A percentile compares a stretch with the other conserved stretches of the same genome.
Conservation (phyloP, 2,888 invertebrate species). For the Sinotaia quadrata region DNA sequence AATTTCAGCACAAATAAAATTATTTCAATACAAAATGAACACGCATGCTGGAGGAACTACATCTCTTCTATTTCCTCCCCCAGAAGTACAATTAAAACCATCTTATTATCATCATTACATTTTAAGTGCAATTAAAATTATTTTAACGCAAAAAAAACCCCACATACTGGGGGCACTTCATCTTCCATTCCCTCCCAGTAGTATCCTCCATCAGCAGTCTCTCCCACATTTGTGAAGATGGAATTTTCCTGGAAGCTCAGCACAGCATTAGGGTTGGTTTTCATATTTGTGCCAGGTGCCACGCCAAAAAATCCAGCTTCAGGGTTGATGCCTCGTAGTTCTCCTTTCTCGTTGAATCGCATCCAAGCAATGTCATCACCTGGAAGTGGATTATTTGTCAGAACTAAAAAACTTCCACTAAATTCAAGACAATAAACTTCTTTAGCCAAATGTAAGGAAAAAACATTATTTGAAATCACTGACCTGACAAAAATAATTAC, state of each 20-base stretch:
- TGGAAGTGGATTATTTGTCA: too few relatives aligned
- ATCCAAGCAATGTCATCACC: constrained; percentile 96
- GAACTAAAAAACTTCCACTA: not conserved
- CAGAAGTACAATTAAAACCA: too few relatives aligned
- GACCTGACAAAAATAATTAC: too few relatives aligned
- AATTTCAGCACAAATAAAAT: too few relatives aligned
- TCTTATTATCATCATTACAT: too few relatives aligned
- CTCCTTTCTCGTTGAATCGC: constrained; percentile 76
- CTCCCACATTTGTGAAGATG: constrained; percentile 97
- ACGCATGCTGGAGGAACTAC: too few relatives aligned
- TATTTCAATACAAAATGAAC: too few relatives aligned
- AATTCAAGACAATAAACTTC: not conserved
- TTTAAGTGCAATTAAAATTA: too few relatives aligned
- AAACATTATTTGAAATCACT: too few relatives aligned
- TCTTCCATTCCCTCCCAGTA: constrained; percentile 99
- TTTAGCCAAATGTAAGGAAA: not conserved
- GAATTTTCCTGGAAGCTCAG: constrained; percentile 90
- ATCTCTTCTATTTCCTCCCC: too few relatives aligned
- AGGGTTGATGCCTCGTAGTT: constrained; percentile 95
- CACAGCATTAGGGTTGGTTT: constrained; percentile 98
- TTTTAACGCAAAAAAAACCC: not conserved
- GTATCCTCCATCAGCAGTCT: constrained; percentile 94
- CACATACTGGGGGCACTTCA: constrained; percentile 70
- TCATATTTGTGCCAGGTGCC: constrained; percentile 92
- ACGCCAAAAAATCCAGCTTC: constrained; percentile 99